Conservation (phyloP, 2,113 vertebrate species). For the Lagopus muta region DNA sequence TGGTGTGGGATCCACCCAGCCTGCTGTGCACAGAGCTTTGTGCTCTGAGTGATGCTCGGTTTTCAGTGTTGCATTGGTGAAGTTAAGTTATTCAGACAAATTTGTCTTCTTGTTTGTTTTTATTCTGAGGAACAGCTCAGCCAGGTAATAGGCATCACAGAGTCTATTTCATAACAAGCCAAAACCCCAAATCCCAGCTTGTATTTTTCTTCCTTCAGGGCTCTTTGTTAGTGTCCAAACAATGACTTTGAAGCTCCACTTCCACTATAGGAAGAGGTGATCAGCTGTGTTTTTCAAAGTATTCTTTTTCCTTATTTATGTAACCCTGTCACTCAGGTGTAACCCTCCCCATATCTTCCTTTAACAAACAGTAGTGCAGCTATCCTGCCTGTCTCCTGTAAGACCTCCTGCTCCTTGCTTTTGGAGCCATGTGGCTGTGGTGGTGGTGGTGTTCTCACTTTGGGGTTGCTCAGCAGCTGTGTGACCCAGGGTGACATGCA, state of each 20-base stretch:
- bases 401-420: not conserved
- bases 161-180: not conserved
- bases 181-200: not conserved
- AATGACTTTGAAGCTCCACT: not conserved
- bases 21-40: not conserved
- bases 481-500: accelerated
- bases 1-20: not conserved
- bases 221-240: not conserved
- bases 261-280: not conserved
- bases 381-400: not conserved
- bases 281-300: not conserved
- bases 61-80: not conserved
- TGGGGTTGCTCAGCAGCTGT: not conserved
- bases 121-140: not conserved
- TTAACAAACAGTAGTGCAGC: not conserved
- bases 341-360: not conserved
- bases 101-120: not conserved
- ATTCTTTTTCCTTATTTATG: not conserved
- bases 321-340: not conserved
- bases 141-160: not conserved
- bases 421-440: accelerated
- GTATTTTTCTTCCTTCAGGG: not conserved
- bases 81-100: not conserved
- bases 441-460: not conserved
- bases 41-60: not conserved